A percentile compares a stretch with the other conserved stretches of the same genome.
phyloP scores from a whole-genome alignment of 2,888 invertebrate species.

The Gastrophysa polygoni region DNA sequence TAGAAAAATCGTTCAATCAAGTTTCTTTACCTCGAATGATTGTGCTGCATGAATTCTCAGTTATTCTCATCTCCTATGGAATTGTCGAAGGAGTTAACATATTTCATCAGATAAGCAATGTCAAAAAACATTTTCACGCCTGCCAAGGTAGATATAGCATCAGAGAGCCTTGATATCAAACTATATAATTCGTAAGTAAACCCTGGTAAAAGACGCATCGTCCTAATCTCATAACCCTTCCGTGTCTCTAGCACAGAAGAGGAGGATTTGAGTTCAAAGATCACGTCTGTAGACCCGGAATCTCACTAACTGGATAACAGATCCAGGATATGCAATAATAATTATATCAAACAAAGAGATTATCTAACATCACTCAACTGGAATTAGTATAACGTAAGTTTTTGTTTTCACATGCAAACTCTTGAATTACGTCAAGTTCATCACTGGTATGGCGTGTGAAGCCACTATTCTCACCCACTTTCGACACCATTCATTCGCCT shows the following conservation, averaged over 20 bases:
- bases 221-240: slow-evolving; percentile 42
- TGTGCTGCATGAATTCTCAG: too few species aligned
- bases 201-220: slow-evolving; percentile 16
- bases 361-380: slow-evolving; percentile 30
- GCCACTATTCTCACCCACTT: too few species aligned
- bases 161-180: neutral
- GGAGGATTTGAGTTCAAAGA: slow-evolving; percentile 52
- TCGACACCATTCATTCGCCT: too few species aligned
- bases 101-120: too few species aligned
- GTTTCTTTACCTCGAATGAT: too few species aligned
- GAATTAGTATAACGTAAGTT: neutral
- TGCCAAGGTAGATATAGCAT: neutral
- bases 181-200: slow-evolving; percentile 8
- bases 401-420: too few species aligned
- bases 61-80: too few species aligned
- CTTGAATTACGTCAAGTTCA: too few species aligned
- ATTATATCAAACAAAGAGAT: slow-evolving; percentile 54
- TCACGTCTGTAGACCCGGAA: slow-evolving; percentile 47
- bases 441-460: too few species aligned
- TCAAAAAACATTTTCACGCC: neutral
- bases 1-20: too few species aligned
- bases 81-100: too few species aligned
- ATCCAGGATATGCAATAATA: slow-evolving; percentile 54
- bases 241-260: slow-evolving; percentile 46
- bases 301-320: slow-evolving; percentile 47